A percentile compares a stretch with the other conserved stretches of the same genome.
phyloP scores from a whole-genome alignment of 2,113 vertebrate species.

The Phrynosoma platyrhinos region DNA sequence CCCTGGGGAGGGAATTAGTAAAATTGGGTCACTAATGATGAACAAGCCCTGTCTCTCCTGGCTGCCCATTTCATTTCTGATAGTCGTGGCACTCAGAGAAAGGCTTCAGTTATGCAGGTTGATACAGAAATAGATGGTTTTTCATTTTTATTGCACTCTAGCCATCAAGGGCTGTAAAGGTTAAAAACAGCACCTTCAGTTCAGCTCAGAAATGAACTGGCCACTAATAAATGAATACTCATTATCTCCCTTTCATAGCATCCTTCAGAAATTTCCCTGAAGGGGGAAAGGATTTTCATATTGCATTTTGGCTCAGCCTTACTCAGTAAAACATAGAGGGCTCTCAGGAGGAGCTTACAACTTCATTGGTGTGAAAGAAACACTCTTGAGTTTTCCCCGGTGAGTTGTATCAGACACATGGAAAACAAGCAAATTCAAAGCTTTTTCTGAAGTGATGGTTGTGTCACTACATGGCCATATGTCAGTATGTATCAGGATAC shows the following conservation, averaged over 20 bases:
- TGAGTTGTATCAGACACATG: neutral
- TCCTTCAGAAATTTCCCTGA: neutral
- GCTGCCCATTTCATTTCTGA: neutral
- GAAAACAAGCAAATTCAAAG: constrained; percentile 24
- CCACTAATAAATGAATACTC: neutral
- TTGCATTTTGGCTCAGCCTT: neutral
- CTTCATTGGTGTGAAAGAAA: neutral
- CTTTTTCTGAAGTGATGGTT: constrained; percentile 14
- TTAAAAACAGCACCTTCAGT: neutral
- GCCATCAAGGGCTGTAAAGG: neutral
- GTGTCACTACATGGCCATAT: constrained; percentile 4
- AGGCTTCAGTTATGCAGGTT: neutral
- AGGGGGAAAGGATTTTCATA: neutral
- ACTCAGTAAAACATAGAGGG: neutral
- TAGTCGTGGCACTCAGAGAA: neutral
- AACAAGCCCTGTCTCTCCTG: neutral
- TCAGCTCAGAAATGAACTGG: neutral
- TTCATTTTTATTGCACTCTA: neutral
- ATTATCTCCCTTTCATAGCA: neutral
- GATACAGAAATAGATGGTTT: neutral
- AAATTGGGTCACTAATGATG: neutral
- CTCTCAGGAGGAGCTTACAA: neutral
- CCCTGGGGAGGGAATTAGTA: neutral
- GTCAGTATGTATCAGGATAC: neutral
- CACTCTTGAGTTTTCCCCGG: neutral